Base-by-base conservation (phyloP, 2,113 vertebrate species). In the Limanda limanda region DNA sequence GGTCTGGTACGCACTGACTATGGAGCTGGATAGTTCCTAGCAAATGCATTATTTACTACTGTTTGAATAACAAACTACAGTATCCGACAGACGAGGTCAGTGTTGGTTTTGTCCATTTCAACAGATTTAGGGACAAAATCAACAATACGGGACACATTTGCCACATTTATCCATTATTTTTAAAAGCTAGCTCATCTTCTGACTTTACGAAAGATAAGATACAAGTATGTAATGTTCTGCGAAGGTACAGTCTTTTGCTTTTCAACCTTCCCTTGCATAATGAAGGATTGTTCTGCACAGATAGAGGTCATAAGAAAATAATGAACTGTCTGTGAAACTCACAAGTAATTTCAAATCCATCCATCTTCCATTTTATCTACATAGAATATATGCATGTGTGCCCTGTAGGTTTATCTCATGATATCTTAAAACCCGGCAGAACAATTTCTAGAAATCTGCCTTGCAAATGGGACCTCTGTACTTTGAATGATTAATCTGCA, bases 361-460 rank as follows among this genome's bases (percentile, higher is more conserved):
- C 35, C 12, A 63, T 54, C 56, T 74, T 68, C 42, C 59, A 57
- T 65, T 60, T 48, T 48, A 62, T 77, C 58, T 27, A 35, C 47
- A 81, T 55, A 65, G 61, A 80, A 68, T 79, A 84, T 79, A 84
- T 79, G 68, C 17, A 79, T 79, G 20, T 45, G 31, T 85, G 52
- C 78, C 83, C 83, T 79, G 21, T 55, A 71, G 77, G 58, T 40
- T 65, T 83, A 42, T 77, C 59, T 18, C 47, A 64, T 77, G 67
- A 68, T 61, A 74, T 20, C 47, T n/a, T 69, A 62, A 31, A 82
- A 79, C 12, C 61, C 52, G 27, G 3, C 14, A 6, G 51, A 74
- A 58, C 18, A 42, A 37, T 63, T 58, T 74, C n/a, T 12, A 40
- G 42, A 55, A 35, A 77, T 74, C 66, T 78, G 47, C 27, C 27